Percentiles rank a stretch among this genome's conserved stretches.
Evolutionary conservation across 2,888 invertebrate genomes (phyloP).

Genomic region (Acleris holmiana): DNA sequence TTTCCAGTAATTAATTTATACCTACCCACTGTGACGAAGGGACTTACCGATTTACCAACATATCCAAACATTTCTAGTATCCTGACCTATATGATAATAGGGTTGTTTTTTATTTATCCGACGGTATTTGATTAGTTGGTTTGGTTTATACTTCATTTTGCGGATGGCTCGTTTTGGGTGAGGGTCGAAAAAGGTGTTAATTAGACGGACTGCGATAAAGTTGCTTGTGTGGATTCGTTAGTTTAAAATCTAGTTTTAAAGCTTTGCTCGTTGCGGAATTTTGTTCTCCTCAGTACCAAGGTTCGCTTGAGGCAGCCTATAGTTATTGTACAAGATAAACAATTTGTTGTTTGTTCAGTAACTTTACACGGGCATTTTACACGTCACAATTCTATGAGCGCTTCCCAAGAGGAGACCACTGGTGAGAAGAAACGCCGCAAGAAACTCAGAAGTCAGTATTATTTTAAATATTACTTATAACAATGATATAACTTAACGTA

Average conservation of each 20-base stretch:
- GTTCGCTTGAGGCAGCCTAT: too few relatives aligned
- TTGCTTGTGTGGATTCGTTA: conserved; percentile 22
- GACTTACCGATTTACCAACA: conserved; percentile 13
- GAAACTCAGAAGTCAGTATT: too few relatives aligned
- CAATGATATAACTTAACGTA: too few relatives aligned
- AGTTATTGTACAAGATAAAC: too few relatives aligned
- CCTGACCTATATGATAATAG: neutral
- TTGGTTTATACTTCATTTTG: conserved; percentile 31
- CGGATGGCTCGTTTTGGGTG: conserved; percentile 20
- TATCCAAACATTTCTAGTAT: neutral
- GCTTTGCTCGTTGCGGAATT: neutral
- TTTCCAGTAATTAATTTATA: conserved; percentile 34
- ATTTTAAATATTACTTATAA: too few relatives aligned
- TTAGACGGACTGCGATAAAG: conserved; percentile 26
- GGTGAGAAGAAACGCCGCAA: too few relatives aligned
- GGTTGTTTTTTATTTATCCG: neutral
- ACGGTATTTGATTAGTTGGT: conserved; percentile 9
- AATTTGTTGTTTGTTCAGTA: too few relatives aligned
- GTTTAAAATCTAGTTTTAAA: conserved; percentile 16
- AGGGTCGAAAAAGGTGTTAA: conserved; percentile 38
- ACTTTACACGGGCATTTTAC: too few relatives aligned
- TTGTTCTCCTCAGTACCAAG: too few relatives aligned
- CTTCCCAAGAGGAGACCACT: too few relatives aligned
- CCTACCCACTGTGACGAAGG: conserved; percentile 27
- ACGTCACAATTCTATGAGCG: too few relatives aligned